These are phyloP conservation scores for Nephrotoma appendiculata DNA, from an alignment of 2,888 invertebrate genomes.

Conservation along the genomic window DNA sequence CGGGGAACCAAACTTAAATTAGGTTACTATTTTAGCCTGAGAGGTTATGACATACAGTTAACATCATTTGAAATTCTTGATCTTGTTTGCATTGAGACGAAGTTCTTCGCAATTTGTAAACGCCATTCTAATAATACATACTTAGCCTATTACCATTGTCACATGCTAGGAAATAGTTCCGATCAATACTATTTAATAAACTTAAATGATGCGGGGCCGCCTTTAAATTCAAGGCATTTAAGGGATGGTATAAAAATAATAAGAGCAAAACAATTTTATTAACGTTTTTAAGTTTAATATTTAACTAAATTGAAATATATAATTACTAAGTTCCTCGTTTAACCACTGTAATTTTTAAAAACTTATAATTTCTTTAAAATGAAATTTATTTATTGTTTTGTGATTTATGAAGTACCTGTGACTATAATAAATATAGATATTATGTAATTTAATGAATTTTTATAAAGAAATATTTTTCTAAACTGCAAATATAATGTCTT, in stretches of 20 bases:
- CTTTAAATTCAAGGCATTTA: background rate
- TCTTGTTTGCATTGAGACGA: background rate
- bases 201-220: background rate
- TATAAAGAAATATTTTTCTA: too few relatives aligned
- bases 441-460: too few relatives aligned
- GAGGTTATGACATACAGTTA: background rate
- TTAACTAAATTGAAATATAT: too few relatives aligned
- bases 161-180: background rate
- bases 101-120: background rate
- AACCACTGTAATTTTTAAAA: too few relatives aligned
- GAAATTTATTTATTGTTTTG: too few relatives aligned
- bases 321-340: too few relatives aligned
- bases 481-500: too few relatives aligned
- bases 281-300: background rate
- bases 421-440: too few relatives aligned
- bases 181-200: background rate
- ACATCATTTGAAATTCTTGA: background rate
- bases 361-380: too few relatives aligned
- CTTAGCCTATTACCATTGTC: background rate
- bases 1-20: background rate
- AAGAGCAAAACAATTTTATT: background rate
- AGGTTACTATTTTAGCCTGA: background rate
- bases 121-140: background rate
- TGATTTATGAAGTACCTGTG: too few relatives aligned
- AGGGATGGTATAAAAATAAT: background rate